Percentiles rank a stretch among this genome's conserved stretches.
Conservation (phyloP, 2,113 vertebrate genomes). For the Oostethus manadensis region DNA sequence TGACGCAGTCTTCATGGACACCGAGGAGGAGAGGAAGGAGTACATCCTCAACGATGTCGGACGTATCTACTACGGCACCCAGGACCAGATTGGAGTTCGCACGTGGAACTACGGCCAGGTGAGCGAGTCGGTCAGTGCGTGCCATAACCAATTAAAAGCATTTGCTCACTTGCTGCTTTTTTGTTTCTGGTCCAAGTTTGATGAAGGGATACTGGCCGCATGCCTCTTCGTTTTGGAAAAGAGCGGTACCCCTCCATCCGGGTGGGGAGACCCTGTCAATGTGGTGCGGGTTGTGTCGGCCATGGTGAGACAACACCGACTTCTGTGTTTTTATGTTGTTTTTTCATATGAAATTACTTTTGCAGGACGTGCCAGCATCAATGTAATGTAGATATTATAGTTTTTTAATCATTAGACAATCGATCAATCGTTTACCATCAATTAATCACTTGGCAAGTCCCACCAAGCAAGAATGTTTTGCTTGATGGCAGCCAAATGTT, state of each 20-base stretch:
- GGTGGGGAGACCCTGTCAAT: conserved; percentile 78
- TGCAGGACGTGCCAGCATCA: no score
- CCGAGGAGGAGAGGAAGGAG: conserved; percentile 75
- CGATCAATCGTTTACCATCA: no score
- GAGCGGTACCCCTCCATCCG: conserved; percentile 69
- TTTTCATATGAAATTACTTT: no score
- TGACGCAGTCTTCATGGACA: conserved; percentile 80
- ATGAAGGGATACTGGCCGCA: conserved; percentile 75
- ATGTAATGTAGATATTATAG: no score
- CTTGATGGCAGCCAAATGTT: no score
- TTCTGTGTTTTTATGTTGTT: no score
- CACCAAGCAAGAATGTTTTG: no score
- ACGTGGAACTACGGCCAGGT: conserved; percentile 91
- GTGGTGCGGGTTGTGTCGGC: conserved; percentile 82
- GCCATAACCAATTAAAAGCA: background rate
- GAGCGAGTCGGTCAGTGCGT: background rate
- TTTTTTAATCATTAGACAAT: no score
- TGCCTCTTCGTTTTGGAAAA: conserved; percentile 81
- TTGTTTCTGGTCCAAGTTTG: conserved; percentile 70
- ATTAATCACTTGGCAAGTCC: no score
- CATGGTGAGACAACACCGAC: conserved; percentile 71
- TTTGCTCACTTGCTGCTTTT: background rate
- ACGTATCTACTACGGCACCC: conserved; percentile 83
- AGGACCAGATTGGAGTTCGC: conserved; percentile 80
- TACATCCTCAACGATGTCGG: conserved; percentile 85